Conservation (phyloP, 1,140 invertebrate species). For the Plectus sambesii region DNA sequence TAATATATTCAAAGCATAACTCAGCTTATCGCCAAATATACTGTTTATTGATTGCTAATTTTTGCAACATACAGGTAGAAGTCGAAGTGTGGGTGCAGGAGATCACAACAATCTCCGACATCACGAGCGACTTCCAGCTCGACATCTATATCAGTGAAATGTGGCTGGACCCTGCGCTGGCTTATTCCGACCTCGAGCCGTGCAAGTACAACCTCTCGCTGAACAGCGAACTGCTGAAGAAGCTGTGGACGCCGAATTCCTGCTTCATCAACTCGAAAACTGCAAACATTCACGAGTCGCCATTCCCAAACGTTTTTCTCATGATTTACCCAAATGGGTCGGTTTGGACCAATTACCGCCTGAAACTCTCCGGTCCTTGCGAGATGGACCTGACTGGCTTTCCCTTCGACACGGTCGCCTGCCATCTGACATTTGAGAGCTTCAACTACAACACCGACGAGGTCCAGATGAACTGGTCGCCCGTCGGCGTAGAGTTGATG, state of each 20-base stretch:
- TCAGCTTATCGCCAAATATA: too few species aligned
- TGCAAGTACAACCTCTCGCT: slow-evolving; percentile 45
- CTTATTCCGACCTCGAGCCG: slow-evolving; percentile 37
- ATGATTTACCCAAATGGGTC: slow-evolving; percentile 44
- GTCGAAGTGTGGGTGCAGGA: slow-evolving; percentile 45
- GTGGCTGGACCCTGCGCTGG: slow-evolving; percentile 37
- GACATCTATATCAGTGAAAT: slow-evolving; percentile 45
- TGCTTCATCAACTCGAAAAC: slow-evolving; percentile 46
- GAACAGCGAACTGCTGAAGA: slow-evolving; percentile 42
- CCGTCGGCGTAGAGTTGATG: slow-evolving; percentile 38
- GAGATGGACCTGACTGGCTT: slow-evolving; percentile 33
- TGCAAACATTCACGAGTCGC: slow-evolving; percentile 39
- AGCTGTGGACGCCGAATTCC: slow-evolving; percentile 35
- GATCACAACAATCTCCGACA: slow-evolving; percentile 44
- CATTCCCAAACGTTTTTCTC: slow-evolving; percentile 44
- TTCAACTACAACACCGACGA: slow-evolving; percentile 46
- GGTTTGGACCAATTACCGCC: slow-evolving; percentile 45
- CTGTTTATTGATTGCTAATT: too few species aligned
- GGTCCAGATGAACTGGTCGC: slow-evolving; percentile 41
- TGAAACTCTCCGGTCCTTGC: slow-evolving; percentile 35
- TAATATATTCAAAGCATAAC: too few species aligned
- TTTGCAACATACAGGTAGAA: too few species aligned
- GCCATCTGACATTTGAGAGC: slow-evolving; percentile 41
- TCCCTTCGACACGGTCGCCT: slow-evolving; percentile 45
- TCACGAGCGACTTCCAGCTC: slow-evolving; percentile 42